phyloP scores from a whole-genome alignment of 2,888 invertebrate species.

The Tanypteryx hageni region DNA sequence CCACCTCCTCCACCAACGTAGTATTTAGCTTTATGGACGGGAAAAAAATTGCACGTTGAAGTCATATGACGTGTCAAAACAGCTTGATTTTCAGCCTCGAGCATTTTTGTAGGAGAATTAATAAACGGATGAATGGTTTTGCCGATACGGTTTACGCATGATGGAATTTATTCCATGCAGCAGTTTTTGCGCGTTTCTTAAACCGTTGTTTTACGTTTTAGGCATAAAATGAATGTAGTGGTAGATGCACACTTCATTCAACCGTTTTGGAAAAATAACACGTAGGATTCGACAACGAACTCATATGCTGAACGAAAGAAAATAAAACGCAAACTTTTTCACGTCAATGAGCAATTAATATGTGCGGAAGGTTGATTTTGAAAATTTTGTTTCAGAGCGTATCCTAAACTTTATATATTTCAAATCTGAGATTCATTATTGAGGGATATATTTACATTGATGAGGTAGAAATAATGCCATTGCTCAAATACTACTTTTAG shows the following conservation, averaged over 20 bases:
- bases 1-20: neutral
- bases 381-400: too few relatives aligned
- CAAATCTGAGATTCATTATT: too few relatives aligned
- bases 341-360: too few relatives aligned
- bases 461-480: too few relatives aligned
- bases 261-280: neutral
- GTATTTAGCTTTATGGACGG: neutral
- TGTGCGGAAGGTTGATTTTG: too few relatives aligned
- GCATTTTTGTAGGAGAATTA: neutral
- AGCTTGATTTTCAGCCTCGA: neutral
- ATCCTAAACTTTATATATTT: too few relatives aligned
- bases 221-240: neutral
- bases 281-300: too few relatives aligned
- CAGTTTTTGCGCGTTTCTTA: neutral
- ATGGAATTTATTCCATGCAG: neutral
- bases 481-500: too few relatives aligned
- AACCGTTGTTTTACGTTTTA: neutral
- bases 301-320: too few relatives aligned
- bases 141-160: neutral
- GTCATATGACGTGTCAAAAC: neutral
- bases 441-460: too few relatives aligned
- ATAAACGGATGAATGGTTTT: conserved; percentile 16
- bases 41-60: neutral
- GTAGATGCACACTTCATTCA: neutral
- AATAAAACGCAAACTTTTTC: too few relatives aligned